Evolutionary conservation across 2,888 invertebrate species (phyloP).

Genomic region (Chymomyza caudatula): DNA sequence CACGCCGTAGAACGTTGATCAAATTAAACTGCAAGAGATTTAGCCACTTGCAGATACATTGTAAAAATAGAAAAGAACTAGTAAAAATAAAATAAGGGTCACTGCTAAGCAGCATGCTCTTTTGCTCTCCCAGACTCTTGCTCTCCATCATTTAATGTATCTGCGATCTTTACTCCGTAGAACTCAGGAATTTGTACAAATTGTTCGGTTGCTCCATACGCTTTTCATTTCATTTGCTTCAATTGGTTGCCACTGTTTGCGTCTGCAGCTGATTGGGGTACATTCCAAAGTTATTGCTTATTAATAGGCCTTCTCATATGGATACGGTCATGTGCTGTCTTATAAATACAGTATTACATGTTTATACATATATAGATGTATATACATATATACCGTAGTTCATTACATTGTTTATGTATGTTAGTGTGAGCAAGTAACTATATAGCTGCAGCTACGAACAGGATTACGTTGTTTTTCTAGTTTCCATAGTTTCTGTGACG

Average conservation of each 20-base stretch:
- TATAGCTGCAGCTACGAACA: too few relatives aligned
- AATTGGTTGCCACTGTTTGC: constrained; percentile 21
- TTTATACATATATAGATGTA: background rate
- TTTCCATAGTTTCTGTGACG: background rate
- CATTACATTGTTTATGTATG: background rate
- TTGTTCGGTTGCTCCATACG: constrained; percentile 17
- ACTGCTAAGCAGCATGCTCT: background rate
- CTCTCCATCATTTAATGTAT: background rate
- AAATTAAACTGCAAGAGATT: background rate
- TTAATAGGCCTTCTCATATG: constrained; percentile 24
- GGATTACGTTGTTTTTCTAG: too few relatives aligned
- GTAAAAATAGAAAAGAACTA: background rate
- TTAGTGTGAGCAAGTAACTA: too few relatives aligned
- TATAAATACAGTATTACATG: background rate
- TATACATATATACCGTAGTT: background rate
- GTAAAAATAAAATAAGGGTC: background rate
- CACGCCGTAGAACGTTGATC: background rate
- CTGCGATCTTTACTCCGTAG: background rate
- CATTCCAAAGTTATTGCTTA: constrained; percentile 13
- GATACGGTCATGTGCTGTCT: background rate
- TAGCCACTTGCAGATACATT: background rate
- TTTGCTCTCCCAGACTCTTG: background rate
- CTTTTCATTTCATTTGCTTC: constrained; percentile 30
- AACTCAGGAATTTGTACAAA: constrained; percentile 12
- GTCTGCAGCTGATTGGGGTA: background rate